Evolutionary conservation across 2,888 invertebrate genomes (phyloP), one percentile per base, ranked within the genome.

Genomic region (Dolomedes plantarius): DNA sequence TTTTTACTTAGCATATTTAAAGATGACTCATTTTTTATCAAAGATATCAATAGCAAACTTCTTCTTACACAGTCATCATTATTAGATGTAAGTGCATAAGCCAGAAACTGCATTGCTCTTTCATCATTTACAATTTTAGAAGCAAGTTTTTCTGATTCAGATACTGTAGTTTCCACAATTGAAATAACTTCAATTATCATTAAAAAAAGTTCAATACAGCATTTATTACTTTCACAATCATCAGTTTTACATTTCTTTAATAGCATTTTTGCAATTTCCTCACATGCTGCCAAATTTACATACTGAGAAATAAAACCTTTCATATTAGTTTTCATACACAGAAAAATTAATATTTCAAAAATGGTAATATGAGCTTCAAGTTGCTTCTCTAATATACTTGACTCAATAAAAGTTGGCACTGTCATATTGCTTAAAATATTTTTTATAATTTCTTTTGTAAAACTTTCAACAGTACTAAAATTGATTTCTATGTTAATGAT

Each of bases 1-100:
- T 32, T 72, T 39, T 85, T 77, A 73, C 83, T 77, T 11, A 85
- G 68, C 7, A 29, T 11, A 68, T 39, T 73, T n/a, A 85, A 23
- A 7, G 77, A 41, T n/a, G 5, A 46, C 11, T 56, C 72, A 3
- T 16, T 46, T 23, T 56, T 39, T 13, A 39, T 77, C 16, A 41
- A 64, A 36, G 73, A 73, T 32, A 85, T 67, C 3, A 85, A 31
- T 7, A 29, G 73, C 28, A 85, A 56, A 56, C 72, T 36, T 50
- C 68, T 46, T 19, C 31, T 85, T 11, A 85, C 31, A 19, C 32
- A 46, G 27, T 77, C 56, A 72, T 13, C 46, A 29, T 68, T 73
- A 19, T 64, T 77, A 0, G 83, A 85, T 11, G 73, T 78, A 19
- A 85, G 32, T 16, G 83, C 72, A 68, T 29, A 68, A 19, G 77